A percentile compares a stretch with the other conserved stretches of the same genome.
Conservation (phyloP, 1,140 invertebrate genomes). For the Tribolium castaneum region DNA sequence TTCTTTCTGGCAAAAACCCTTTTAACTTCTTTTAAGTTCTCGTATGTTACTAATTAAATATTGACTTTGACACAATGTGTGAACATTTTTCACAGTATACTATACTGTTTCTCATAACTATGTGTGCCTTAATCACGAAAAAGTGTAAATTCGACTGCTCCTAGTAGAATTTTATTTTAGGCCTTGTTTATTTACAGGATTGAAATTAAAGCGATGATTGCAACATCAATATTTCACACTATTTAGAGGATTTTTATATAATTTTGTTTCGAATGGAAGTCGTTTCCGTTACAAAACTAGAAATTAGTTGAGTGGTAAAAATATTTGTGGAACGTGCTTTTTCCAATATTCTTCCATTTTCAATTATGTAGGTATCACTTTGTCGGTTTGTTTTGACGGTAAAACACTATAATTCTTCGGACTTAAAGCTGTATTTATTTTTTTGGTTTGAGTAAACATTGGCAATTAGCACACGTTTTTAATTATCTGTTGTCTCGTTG, state of each 20-base stretch:
- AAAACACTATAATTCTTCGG: not conserved
- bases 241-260: conserved; percentile 8
- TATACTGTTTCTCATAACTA: not conserved
- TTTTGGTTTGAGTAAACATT: not conserved
- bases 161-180: conserved; percentile 1
- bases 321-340: conserved; percentile 7
- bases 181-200: conserved; percentile 2
- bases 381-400: not conserved
- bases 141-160: not conserved
- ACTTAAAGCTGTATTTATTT: not conserved
- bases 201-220: not conserved
- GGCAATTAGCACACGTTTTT: conserved; percentile 12
- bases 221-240: conserved; percentile 1
- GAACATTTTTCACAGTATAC: not conserved
- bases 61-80: not conserved
- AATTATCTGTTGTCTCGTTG: not conserved
- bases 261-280: not conserved
- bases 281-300: not conserved
- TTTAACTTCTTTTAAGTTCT: not conserved
- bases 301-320: not conserved
- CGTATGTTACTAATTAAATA: not conserved
- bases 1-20: not conserved
- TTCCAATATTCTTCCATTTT: not conserved
- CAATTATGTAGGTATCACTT: not conserved
- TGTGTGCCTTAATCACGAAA: not conserved